Evolutionary conservation across 2,888 invertebrate species (phyloP).

Genomic region (Nephrotoma flavescens): DNA sequence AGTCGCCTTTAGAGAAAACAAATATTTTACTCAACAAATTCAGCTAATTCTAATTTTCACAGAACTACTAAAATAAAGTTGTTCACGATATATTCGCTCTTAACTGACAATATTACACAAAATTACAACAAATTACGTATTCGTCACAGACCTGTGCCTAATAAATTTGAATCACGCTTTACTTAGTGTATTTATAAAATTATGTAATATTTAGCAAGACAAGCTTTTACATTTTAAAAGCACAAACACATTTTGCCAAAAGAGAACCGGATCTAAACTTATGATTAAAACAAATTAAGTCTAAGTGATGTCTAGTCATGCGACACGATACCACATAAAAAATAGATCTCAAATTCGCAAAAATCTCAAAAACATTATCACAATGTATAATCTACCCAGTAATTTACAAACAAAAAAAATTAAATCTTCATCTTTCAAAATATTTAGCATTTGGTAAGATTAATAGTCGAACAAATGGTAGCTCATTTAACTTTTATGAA

Average conservation of each 20-base stretch:
- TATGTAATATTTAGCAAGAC: not conserved
- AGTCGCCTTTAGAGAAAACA: too few relatives aligned
- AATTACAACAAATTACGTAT: not conserved
- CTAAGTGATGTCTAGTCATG: not conserved
- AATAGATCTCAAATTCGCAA: not conserved
- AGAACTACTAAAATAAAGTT: not conserved
- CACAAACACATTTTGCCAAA: not conserved
- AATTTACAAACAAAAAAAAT: not conserved
- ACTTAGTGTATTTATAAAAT: not conserved
- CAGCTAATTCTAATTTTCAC: not conserved
- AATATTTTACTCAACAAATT: not conserved
- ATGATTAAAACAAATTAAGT: not conserved
- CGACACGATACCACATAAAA: not conserved
- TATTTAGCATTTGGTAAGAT: not conserved
- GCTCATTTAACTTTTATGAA: not conserved
- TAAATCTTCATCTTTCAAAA: not conserved
- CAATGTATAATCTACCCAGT: not conserved
- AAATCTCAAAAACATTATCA: not conserved
- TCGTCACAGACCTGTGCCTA: not conserved
- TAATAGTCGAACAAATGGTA: not conserved
- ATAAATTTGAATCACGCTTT: not conserved
- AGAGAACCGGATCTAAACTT: not conserved
- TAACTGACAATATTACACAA: not conserved
- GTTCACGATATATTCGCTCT: not conserved
- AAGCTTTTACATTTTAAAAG: not conserved